Evolutionary conservation across 1,140 invertebrate genomes (phyloP).

Genomic region (Bombyx mandarina): DNA sequence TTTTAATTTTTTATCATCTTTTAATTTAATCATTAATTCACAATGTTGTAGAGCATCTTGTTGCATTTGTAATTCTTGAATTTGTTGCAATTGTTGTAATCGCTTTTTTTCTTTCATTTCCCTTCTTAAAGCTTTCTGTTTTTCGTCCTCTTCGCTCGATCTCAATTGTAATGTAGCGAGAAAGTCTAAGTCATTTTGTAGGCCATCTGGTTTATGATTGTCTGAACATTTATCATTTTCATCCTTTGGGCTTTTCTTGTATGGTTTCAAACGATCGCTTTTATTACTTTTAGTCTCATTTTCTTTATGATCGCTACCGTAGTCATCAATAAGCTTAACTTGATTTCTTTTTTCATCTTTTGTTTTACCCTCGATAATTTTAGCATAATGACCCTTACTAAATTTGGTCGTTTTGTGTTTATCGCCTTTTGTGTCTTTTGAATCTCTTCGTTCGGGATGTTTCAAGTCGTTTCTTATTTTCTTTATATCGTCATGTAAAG

Average conservation of each 20-base stretch:
- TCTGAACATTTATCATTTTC: conserved; percentile 29
- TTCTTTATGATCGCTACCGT: conserved; percentile 34
- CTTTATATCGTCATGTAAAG: conserved; percentile 78
- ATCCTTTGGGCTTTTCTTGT: conserved; percentile 29
- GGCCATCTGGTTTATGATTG: conserved; percentile 28
- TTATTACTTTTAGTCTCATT: conserved; percentile 41
- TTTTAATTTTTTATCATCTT: conserved; percentile 65
- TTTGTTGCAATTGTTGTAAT: conserved; percentile 68
- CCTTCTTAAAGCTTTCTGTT: conserved; percentile 68
- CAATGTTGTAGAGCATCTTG: conserved; percentile 56
- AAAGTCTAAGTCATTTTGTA: conserved; percentile 75
- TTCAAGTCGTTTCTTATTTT: conserved; percentile 77
- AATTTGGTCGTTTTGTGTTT: conserved; percentile 69
- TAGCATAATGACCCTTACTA: conserved; percentile 64
- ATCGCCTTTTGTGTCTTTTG: conserved; percentile 75
- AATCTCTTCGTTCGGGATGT: conserved; percentile 76
- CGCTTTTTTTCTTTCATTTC: conserved; percentile 72
- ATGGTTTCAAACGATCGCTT: conserved; percentile 29
- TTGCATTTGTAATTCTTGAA: conserved; percentile 67
- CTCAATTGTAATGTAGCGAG: conserved; percentile 74
- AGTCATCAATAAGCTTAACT: conserved; percentile 60
- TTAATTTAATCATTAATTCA: conserved; percentile 43
- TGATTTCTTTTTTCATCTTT: conserved; percentile 71
- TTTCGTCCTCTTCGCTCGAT: conserved; percentile 72
- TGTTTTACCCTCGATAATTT: conserved; percentile 71